Percentiles rank a stretch among this genome's conserved stretches.
These are phyloP conservation scores for Ichneumon xanthorius DNA, from an alignment of 2,888 invertebrate genomes.

Conservation along the genomic window DNA sequence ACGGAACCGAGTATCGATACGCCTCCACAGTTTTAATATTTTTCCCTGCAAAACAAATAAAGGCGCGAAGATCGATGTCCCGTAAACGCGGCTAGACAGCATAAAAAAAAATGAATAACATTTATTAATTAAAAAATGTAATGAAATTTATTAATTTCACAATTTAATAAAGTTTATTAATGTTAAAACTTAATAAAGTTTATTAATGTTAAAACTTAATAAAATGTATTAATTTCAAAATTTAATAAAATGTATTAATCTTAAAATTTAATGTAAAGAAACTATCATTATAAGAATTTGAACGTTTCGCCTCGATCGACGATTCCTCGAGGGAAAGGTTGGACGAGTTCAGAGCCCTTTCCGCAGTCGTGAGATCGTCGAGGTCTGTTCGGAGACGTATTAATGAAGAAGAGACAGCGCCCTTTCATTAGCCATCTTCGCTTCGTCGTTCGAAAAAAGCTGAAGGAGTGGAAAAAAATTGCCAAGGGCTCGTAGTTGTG, in stretches of 20 bases:
- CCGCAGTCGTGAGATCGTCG: not conserved
- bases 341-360: constrained; percentile 2
- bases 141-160: no score
- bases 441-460: not conserved
- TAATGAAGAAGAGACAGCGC: constrained; percentile 27
- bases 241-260: not conserved
- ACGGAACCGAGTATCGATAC: not conserved
- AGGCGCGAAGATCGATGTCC: not conserved
- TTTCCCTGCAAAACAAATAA: not conserved
- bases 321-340: not conserved
- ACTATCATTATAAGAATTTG: not conserved
- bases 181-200: not conserved
- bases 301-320: not conserved
- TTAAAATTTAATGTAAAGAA: not conserved
- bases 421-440: constrained; percentile 15
- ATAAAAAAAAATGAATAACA: not conserved
- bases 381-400: constrained; percentile 31
- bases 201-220: not conserved
- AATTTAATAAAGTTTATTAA: no score
- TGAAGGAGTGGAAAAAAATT: constrained; percentile 42
- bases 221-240: not conserved
- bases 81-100: not conserved
- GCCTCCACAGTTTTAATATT: not conserved
- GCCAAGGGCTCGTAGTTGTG: not conserved
- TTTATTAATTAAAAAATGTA: not conserved